Evolutionary conservation across 2,797 vertebrate species (phyloP).

Genomic region (Pantherophis alleghaniensis): DNA sequence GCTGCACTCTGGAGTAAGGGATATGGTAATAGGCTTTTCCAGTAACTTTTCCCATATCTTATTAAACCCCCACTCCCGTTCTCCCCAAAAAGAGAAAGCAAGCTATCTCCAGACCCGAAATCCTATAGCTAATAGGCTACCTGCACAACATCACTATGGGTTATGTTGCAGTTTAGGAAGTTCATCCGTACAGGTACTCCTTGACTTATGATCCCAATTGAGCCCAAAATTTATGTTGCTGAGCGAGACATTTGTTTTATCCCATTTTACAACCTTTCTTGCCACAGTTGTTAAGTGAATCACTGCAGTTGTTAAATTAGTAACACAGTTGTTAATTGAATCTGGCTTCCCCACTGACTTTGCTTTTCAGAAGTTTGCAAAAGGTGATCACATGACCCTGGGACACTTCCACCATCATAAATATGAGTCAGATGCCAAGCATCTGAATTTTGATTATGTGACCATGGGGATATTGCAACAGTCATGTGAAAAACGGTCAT

Average conservation of each 20-base stretch:
- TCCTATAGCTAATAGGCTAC: background rate
- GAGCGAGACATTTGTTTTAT: background rate
- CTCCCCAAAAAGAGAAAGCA: background rate
- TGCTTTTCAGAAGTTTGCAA: background rate
- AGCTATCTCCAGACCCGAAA: background rate
- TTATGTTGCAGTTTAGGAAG: background rate
- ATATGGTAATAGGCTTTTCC: background rate
- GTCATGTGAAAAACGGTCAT: background rate
- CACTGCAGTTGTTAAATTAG: background rate
- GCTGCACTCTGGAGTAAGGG: background rate
- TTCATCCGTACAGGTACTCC: background rate
- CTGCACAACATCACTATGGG: no score
- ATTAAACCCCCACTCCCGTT: no score
- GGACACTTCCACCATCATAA: background rate
- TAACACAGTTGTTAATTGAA: background rate
- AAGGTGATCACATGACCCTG: background rate
- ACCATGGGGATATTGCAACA: background rate
- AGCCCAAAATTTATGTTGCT: background rate
- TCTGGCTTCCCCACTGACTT: background rate
- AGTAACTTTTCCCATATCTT: background rate
- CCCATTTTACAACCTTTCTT: background rate
- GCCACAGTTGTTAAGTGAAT: background rate
- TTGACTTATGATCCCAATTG: background rate
- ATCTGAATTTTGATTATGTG: background rate
- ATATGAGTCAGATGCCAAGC: background rate